Base-by-base conservation (phyloP, 1,140 invertebrate genomes). In the Drosophila equinoxialis region DNA sequence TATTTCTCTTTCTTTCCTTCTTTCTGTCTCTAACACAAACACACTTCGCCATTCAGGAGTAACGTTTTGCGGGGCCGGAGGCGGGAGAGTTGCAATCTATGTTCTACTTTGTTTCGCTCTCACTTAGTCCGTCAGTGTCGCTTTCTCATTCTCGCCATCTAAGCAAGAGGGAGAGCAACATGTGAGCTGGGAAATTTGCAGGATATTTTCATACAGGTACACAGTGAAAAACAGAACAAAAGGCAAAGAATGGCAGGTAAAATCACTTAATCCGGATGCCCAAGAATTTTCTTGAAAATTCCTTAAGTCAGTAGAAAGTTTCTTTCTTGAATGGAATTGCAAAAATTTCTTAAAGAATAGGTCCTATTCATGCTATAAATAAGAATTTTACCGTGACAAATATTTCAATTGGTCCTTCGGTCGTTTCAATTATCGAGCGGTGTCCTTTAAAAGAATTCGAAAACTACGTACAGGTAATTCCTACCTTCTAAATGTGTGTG, bases 81-180 rank as follows among this genome's bases (percentile, higher is more conserved):
- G 65, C 20, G 35, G 61, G 26, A 59, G 67, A 58, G 26, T 51
- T 51, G 45, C 45, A 51, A 20, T 48, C 14, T 14, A 6, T 48
- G 45, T 48, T 20, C 45, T 48, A 48, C 13, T 51, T 51, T 23
- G 45, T 51, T 51, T 71, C 68, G 68, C 71, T 71, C 71, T 74
- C 61, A 3, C 17, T 11, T 20, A 51, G 17, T 23, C 8, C 10
- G 20, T 51, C 45, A 23, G 20, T 51, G 45, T 51, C 45, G 45
- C 45, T 23, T 51, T 51, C 45, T 71, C 69, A 48, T 70, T 65
- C 71, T 74, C 58, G 8, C 20, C 55, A 30, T 42, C 48, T 23
- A 35, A 42, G 66, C 14, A 68, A 73, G 51, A 41, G 58, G 69
- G 71, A 73, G 71, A 70, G 71, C 68, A 72, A 71, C 69, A 64